Base-by-base conservation (phyloP, 2,888 invertebrate genomes). In the Podotricha telesiphe region DNA sequence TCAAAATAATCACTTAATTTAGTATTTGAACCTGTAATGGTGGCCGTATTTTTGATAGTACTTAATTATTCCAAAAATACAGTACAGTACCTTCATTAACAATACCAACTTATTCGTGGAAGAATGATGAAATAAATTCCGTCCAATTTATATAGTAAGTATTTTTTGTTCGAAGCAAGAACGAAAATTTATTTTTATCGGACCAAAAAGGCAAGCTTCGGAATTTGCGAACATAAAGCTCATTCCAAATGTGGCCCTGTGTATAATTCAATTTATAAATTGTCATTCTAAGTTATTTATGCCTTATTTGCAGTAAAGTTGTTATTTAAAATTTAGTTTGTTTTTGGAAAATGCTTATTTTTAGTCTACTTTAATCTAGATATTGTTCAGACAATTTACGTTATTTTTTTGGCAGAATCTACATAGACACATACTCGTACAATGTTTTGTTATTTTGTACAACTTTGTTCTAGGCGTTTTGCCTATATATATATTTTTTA, bases 251-350 rank as follows among this genome's bases (percentile, higher is more conserved):
- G 67, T 73, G 73, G 45, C 61, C 64, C 76, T 76, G 75, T 53
- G 34, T 69, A 64, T 69, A 74, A n/a, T 76, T 73, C 73, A 76
- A 73, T 75, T 76, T 73, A 72, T 73, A 75, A 75, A 75, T 68
- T 73, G 70, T 73, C 70, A 70, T 76, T 73, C 65, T 66, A 48
- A 67, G 59, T 63, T 71, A 66, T 69, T 65, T 73, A 65, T 71
- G 13, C 64, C 58, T 70, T 65, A 62, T 69, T 67, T 69, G 53
- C 11, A 13, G 42, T 5, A 17, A 28, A 28, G 17, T 45, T 22
- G 13, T 59, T 45, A 42, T 59, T 59, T 59, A 5, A 42, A 59
- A 59, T 59, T 13, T 42, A 11, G 20, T 42, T 22, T 58, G 17
- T 15, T 58, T 15, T 58, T 40, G 13, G 20, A 19, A 40, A 40